Conservation (phyloP, 2,113 vertebrate genomes). For the Cyanoramphus novaezelandiae region DNA sequence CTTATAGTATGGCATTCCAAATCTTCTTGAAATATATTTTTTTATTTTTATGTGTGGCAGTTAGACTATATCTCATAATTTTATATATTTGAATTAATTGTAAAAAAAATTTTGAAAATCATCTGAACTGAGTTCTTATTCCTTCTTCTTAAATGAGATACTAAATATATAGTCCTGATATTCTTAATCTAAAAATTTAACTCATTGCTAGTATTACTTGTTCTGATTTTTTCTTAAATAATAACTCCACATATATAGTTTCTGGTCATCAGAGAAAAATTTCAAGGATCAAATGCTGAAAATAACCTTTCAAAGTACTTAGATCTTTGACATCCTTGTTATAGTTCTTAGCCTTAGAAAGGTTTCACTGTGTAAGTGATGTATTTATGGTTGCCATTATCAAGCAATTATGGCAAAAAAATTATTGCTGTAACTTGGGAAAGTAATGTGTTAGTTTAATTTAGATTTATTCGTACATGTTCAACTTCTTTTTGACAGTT, state of each 20-base stretch:
- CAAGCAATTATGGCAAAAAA: neutral
- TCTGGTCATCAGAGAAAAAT: neutral
- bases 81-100: neutral
- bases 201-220: neutral
- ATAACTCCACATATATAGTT: neutral
- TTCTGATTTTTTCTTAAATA: neutral
- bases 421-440: neutral
- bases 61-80: neutral
- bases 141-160: neutral
- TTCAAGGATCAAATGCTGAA: neutral
- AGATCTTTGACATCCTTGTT: neutral
- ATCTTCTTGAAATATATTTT: neutral
- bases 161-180: neutral
- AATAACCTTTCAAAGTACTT: neutral
- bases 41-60: neutral
- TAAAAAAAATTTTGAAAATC: neutral
- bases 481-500: constrained; percentile 46
- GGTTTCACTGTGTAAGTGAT: neutral
- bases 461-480: constrained; percentile 16
- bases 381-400: neutral
- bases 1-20: neutral
- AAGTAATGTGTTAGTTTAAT: constrained; percentile 25
- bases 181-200: neutral
- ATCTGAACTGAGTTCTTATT: neutral
- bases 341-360: neutral